Evolutionary conservation across 2,113 vertebrate species (phyloP).

Genomic region (Tragelaphus strepsiceros): DNA sequence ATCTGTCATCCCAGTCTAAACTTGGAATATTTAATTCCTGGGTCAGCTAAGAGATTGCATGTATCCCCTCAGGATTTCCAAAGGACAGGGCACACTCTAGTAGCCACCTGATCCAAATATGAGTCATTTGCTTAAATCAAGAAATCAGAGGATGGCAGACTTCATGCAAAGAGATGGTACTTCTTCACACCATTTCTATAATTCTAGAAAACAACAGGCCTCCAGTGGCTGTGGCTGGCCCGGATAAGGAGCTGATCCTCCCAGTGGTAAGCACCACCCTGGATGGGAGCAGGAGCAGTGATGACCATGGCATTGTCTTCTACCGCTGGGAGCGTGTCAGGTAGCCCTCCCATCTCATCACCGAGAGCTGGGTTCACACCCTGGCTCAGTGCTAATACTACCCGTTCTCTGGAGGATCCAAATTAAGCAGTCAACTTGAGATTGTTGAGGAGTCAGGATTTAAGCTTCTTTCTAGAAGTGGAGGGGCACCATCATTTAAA

Average conservation of each 20-base stretch:
- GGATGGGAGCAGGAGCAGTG: slow-evolving; percentile 86
- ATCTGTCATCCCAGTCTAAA: not conserved
- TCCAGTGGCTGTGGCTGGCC: slow-evolving; percentile 86
- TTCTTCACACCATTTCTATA: not conserved
- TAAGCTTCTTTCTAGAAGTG: not conserved
- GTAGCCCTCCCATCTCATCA: slow-evolving; percentile 65
- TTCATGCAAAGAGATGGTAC: not conserved
- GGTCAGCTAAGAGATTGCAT: not conserved
- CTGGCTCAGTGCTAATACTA: rapidly evolving
- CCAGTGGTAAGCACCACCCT: slow-evolving; percentile 82
- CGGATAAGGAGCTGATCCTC: slow-evolving; percentile 84
- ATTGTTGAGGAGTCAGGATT: not conserved
- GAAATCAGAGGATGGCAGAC: not conserved
- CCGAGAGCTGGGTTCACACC: rapidly evolving
- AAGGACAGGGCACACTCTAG: not conserved
- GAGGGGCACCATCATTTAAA: no score
- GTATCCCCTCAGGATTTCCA: not conserved
- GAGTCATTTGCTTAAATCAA: not conserved
- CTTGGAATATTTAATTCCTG: not conserved
- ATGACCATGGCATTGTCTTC: slow-evolving; percentile 83
- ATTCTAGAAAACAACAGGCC: slow-evolving; percentile 81
- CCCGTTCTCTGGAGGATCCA: not conserved
- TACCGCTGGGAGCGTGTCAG: slow-evolving; percentile 87
- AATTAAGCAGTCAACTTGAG: rapidly evolving
- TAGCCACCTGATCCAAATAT: not conserved